A percentile compares a stretch with the other conserved stretches of the same genome.
Evolutionary conservation across 2,797 vertebrate species (phyloP).

Genomic region (Propithecus deckenii): DNA sequence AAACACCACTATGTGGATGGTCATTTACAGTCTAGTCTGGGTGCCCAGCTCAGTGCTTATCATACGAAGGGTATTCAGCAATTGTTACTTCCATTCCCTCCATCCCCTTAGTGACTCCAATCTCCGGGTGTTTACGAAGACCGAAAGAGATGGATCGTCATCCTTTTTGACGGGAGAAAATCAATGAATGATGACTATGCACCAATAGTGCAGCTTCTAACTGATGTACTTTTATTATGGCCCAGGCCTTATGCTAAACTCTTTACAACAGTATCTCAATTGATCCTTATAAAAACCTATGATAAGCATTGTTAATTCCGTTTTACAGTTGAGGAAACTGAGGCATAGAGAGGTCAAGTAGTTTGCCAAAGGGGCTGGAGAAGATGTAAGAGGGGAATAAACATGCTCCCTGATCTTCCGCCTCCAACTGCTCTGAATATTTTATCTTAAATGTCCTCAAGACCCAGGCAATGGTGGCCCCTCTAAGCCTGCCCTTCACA

Average conservation of each 20-base stretch:
- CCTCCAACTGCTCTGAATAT: not conserved
- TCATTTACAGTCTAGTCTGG: not conserved
- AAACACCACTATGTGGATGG: not conserved
- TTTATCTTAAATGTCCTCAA: not conserved
- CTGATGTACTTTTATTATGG: not conserved
- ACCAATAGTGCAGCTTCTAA: not conserved
- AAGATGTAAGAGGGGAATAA: not conserved
- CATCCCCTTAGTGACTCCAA: not conserved
- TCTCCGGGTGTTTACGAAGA: not conserved
- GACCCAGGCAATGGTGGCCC: not conserved
- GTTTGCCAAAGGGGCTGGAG: not conserved
- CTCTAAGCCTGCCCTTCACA: not conserved
- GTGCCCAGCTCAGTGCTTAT: not conserved
- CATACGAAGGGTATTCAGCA: not conserved
- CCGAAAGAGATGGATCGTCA: not conserved
- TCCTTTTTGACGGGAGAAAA: not conserved
- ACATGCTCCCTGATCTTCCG: not conserved
- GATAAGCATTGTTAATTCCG: not conserved
- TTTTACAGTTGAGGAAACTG: not conserved
- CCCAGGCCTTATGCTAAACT: not conserved
- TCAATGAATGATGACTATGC: not conserved
- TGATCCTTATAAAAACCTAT: not conserved
- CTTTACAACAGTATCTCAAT: not conserved
- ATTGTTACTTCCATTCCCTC: not conserved
- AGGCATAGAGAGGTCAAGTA: not conserved